phyloP scores from a whole-genome alignment of 2,888 invertebrate species.

The Mystacides longicornis region DNA sequence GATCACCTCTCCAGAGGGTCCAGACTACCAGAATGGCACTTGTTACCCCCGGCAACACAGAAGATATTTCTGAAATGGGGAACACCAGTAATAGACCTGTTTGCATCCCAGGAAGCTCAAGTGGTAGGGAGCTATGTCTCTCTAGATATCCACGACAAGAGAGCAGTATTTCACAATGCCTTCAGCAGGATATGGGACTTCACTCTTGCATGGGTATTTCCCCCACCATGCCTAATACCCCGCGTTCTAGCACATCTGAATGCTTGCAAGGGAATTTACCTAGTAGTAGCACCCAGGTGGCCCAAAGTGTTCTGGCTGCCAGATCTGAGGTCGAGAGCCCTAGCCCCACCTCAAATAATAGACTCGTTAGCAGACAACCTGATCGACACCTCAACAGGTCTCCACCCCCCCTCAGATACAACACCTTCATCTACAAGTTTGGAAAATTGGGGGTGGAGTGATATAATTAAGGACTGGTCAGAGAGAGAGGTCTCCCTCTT shows the following conservation, averaged over 20 bases:
- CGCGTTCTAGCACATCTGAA: neutral
- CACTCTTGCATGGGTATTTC: neutral
- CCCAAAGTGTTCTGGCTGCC: slow-evolving; percentile 29
- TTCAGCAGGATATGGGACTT: neutral
- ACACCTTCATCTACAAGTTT: slow-evolving; percentile 24
- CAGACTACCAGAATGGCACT: slow-evolving; percentile 16
- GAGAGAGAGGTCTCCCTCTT: neutral
- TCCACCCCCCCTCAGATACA: slow-evolving; percentile 22
- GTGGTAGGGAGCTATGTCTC: slow-evolving; percentile 6
- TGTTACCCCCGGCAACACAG: slow-evolving; percentile 10
- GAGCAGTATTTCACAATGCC: neutral
- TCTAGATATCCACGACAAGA: neutral
- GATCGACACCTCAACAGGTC: slow-evolving; percentile 25
- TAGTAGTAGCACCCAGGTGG: slow-evolving; percentile 25
- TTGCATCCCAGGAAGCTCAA: slow-evolving; percentile 2
- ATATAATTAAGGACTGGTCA: slow-evolving; percentile 20
- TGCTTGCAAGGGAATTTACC: slow-evolving; percentile 3
- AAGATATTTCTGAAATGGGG: slow-evolving; percentile 24
- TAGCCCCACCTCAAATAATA: slow-evolving; percentile 23
- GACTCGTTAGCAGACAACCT: slow-evolving; percentile 19
- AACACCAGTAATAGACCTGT: slow-evolving; percentile 7
- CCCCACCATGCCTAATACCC: neutral
- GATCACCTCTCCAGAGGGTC: slow-evolving; percentile 25
- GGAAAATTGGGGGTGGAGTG: slow-evolving; percentile 29
- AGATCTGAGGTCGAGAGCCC: slow-evolving; percentile 28